phyloP scores from a whole-genome alignment of 1,140 invertebrate species.

The Bradysia coprophila region DNA sequence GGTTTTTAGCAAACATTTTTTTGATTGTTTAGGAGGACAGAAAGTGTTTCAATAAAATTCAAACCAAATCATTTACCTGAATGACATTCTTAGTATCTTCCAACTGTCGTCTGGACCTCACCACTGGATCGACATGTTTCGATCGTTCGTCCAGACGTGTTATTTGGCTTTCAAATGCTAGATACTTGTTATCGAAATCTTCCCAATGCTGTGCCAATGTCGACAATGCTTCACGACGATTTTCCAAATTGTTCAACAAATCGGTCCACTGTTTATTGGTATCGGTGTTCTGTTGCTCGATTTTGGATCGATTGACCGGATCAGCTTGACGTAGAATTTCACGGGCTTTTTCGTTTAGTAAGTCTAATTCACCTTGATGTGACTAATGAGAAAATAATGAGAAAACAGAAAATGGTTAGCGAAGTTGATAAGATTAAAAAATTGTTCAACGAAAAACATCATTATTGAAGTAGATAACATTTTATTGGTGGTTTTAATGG shows the following conservation, averaged over 20 bases:
- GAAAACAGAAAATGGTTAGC: too few species aligned
- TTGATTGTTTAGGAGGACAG: too few species aligned
- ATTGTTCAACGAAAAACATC: background rate
- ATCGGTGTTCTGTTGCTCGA: slow-evolving; percentile 36
- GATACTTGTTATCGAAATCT: slow-evolving; percentile 48
- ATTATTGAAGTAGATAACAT: background rate
- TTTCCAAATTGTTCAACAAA: slow-evolving; percentile 46
- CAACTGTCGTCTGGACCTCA: slow-evolving; percentile 51
- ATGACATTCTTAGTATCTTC: slow-evolving; percentile 46
- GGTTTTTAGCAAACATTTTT: too few species aligned
- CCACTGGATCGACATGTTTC: slow-evolving; percentile 50
- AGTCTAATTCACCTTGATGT: slow-evolving; percentile 38
- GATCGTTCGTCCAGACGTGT: slow-evolving; percentile 45
- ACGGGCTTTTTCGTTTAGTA: slow-evolving; percentile 41
- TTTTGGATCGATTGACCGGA: slow-evolving; percentile 33
- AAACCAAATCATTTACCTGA: too few species aligned
- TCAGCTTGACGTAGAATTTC: slow-evolving; percentile 45
- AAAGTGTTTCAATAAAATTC: too few species aligned
- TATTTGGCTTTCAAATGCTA: slow-evolving; percentile 38
- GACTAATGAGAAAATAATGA: too few species aligned
- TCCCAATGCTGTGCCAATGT: slow-evolving; percentile 58
- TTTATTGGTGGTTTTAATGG: background rate
- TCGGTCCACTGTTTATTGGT: slow-evolving; percentile 58
- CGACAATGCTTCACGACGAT: slow-evolving; percentile 37
- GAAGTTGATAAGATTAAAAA: background rate